Percentiles rank a stretch among this genome's conserved stretches.
These are phyloP conservation scores for Benthochromis sp. DNA, from an alignment of 2,113 vertebrate genomes.

Conservation along the genomic window DNA sequence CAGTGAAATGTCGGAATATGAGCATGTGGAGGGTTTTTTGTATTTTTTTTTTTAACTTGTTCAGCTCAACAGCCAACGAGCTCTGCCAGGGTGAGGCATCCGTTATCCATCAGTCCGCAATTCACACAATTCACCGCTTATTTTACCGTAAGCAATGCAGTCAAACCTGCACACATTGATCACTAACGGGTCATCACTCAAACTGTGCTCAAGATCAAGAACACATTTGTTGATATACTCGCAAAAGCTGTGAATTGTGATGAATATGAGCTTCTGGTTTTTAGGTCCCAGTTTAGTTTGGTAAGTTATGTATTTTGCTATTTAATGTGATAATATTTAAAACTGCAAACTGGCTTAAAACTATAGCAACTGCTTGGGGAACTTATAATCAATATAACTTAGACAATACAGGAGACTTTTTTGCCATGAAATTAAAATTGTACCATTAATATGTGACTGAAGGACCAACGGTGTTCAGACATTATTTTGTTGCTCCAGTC, in stretches of 20 bases:
- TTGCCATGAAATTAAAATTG: not conserved
- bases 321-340: not conserved
- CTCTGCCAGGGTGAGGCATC: not conserved
- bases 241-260: not conserved
- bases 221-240: not conserved
- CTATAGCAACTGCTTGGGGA: not conserved
- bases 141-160: not conserved
- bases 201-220: not conserved
- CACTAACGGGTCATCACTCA: not conserved
- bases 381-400: not conserved
- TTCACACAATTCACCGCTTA: fast-evolving
- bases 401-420: not conserved
- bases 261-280: not conserved
- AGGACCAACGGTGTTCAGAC: not conserved
- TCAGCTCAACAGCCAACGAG: not conserved
- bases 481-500: fast-evolving
- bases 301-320: fast-evolving
- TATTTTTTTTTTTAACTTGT: not conserved
- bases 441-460: not conserved
- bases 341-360: not conserved
- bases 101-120: fast-evolving
- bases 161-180: not conserved
- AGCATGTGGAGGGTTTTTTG: not conserved
- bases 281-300: not conserved
- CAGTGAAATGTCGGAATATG: not conserved